Evolutionary conservation across 2,113 vertebrate genomes (phyloP), one percentile per base, ranked within the genome.

Genomic region (Pogona vitticeps): DNA sequence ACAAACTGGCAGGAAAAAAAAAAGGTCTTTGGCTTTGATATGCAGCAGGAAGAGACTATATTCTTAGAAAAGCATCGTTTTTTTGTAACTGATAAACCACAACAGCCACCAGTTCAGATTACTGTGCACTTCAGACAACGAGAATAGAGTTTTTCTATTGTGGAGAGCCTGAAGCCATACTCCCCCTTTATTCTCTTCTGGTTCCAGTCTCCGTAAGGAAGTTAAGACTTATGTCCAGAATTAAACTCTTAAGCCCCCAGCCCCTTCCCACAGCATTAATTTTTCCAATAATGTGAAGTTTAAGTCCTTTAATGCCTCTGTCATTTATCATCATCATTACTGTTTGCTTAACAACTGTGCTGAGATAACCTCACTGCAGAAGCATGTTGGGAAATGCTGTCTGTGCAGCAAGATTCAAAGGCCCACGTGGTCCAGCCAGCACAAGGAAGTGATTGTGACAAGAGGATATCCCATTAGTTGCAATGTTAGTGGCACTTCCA

Each of bases 1-100:
- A 95, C 23, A 1, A 94, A 93, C 88, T 95, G 92, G 90, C 87
- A 86, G 63, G 14, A 65, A 94, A 52, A 0, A 91, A 10, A 10
- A 10, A 94, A 91, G 89, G 15, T 40, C 90, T 90, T 93, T 85
- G 95, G 94, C 94, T 96, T 92, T 94, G 93, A 94, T 91, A 92
- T 38, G 89, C 93, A 95, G 94, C 94, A 96, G 95, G 95, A 97
- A 96, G 93, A 94, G 73, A 94, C 88, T 90, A 88, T 96, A 95
- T 97, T 97, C 97, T 97, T 96, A 97, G 97, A 97, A 97, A 96
- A 94, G 91, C 94, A 93, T 94, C 96, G 86, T 97, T 97, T n/a
- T 97, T 97, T 91, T 92, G 97, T 96, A 97, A 95, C 96, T 94
- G 93, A 95, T 91, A 97, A 97, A 97, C 97, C 97, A 97, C 97